Evolutionary conservation across 2,888 invertebrate species (phyloP), one percentile per base, ranked within the genome.

Genomic region (Bhutanitis thaidina): DNA sequence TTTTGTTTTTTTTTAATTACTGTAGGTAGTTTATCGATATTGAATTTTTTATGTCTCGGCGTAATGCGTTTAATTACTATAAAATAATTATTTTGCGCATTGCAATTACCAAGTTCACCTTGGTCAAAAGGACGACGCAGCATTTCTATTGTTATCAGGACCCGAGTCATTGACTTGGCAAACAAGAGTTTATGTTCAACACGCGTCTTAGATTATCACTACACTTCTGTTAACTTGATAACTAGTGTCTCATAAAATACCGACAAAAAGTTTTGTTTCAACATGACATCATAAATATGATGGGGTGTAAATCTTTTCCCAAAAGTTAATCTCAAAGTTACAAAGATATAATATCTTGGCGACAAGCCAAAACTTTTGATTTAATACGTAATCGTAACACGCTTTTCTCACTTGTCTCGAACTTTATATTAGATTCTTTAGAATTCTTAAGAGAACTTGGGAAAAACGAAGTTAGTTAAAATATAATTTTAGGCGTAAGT

Each of bases 331-430:
- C 20, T 20, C 5, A 20, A 20, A 20, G n/a, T 20, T 20, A 20
- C 20, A 20, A 20, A n/a, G n/a, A n/a, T n/a, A 20, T 20, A 20
- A 32, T 8, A 37, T 27, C 32, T 43, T 38, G 14, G 12, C 32
- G 7, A 15, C 25, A 12, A 12, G 12, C 34, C 49, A 12, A 15
- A 39, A 49, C 32, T 49, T 43, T 49, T 49, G 43, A 44, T 44
- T 49, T 44, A n/a, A n/a, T n/a, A 27, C 12, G 43, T 43, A 38
- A 32, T 38, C 43, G 37, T 43, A 49, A 49, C 12, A 44, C 38
- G 43, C 39, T 49, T 34, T 44, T 44, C 43, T 4, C 27, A 1
- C 20, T 20, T 20, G 20, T 43, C 37, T 32, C 30, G 38, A 37
- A 37, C 43, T 38, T 7, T 38, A n/a, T n/a, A n/a, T n/a, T 32